Base-by-base conservation (phyloP, 2,888 invertebrate genomes). In the Trachelus tabidus region DNA sequence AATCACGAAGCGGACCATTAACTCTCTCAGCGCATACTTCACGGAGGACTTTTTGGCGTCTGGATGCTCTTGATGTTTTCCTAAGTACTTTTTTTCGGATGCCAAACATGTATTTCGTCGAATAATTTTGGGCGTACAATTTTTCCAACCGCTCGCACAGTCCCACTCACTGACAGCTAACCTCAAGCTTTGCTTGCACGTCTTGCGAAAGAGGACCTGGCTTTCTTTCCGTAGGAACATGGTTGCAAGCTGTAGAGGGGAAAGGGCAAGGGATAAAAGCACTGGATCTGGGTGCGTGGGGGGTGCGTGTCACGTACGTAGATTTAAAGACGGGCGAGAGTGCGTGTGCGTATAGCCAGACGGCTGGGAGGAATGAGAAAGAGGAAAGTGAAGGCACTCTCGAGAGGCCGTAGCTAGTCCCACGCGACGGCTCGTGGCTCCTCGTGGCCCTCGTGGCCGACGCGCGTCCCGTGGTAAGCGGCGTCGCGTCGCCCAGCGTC, bases 371-470 rank as follows among this genome's bases (percentile, higher is more conserved):
- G 83, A 79, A 83, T 40, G 77, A 75, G 34, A 31, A 23, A 31
- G 75, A 81, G 78, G 78, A 68, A 80, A 74, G 73, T 68, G 56
- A 56, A 69, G 82, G 80, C 79, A 83, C 83, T 85, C 83, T 83
- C 83, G 86, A 84, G 84, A 81, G 74, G 82, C 81, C 82, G 6
- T 1, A 79, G 81, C 83, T 81, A 86, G 87, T 85, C 85, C 86
- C 87, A 86, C 86, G 86, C 85, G 88, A 87, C 88, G 87, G 87
- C 86, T 85, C 87, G 86, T 84, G 87, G 84, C 86, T 87, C 85
- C 86, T 86, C 86, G 85, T 86, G 86, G 86, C 85, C 83, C 83
- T 84, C 86, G 83, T 82, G 83, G 71, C 34, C 31, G 71, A 31
- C 33, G 31, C 71, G 71, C 71, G 71, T 71, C 71, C 71, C 31